Evolutionary conservation across 2,797 vertebrate species (phyloP).

Genomic region (Takifugu ocellatus): DNA sequence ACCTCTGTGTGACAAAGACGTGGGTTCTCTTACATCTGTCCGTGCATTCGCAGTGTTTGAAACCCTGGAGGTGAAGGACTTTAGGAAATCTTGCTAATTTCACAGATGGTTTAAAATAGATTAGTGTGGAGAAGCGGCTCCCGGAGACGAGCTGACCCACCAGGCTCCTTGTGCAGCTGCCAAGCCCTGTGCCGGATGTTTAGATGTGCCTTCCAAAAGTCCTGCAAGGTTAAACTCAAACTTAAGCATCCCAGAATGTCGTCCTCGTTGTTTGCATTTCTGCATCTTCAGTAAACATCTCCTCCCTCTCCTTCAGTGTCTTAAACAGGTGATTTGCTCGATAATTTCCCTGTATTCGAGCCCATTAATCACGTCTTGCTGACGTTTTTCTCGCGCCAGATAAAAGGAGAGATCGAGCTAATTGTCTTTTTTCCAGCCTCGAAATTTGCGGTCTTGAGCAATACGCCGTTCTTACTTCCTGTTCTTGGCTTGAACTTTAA

Average conservation of each 20-base stretch:
- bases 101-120: slow-evolving; percentile 89
- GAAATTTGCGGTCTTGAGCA: slow-evolving; percentile 40
- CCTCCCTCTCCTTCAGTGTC: slow-evolving; percentile 7
- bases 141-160: slow-evolving; percentile 80
- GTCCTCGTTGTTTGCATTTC: slow-evolving; percentile 50
- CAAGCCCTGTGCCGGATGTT: slow-evolving; percentile 76
- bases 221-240: slow-evolving; percentile 86
- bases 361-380: neutral
- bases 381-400: neutral
- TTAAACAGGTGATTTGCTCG: slow-evolving; percentile 3
- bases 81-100: slow-evolving; percentile 85
- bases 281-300: slow-evolving; percentile 36
- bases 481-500: slow-evolving; percentile 51
- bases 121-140: slow-evolving; percentile 83
- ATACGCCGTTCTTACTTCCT: slow-evolving; percentile 26
- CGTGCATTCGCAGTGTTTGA: slow-evolving; percentile 75
- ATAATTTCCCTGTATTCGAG: slow-evolving; percentile 14
- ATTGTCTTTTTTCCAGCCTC: neutral
- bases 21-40: too few species aligned
- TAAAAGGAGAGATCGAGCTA: neutral
- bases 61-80: slow-evolving; percentile 86
- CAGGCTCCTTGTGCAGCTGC: slow-evolving; percentile 83
- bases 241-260: slow-evolving; percentile 72
- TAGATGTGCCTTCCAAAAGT: slow-evolving; percentile 84
- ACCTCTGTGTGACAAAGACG: too few species aligned